phyloP scores from a whole-genome alignment of 2,888 invertebrate genomes.

The Incurvaria masculella region DNA sequence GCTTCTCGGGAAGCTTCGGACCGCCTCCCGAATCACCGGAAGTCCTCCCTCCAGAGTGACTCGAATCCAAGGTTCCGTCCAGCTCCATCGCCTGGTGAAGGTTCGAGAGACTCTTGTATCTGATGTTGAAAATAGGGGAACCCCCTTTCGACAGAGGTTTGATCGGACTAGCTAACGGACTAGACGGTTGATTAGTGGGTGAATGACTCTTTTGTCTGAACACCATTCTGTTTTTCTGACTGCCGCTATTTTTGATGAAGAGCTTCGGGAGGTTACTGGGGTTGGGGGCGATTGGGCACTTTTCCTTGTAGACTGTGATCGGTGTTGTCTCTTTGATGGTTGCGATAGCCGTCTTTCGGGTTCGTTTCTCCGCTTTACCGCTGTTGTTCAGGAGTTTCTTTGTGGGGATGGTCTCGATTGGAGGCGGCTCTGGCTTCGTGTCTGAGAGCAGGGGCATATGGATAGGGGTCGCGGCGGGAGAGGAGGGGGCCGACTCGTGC shows the following conservation, averaged over 20 bases:
- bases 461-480: conserved; percentile 52
- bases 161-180: conserved; percentile 54
- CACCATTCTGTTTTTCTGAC: conserved; percentile 60
- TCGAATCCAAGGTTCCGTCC: conserved; percentile 85
- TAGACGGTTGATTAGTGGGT: conserved; percentile 69
- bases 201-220: conserved; percentile 70
- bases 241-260: conserved; percentile 72
- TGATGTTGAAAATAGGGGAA: conserved; percentile 73
- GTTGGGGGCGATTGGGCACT: conserved; percentile 51
- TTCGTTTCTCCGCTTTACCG: conserved; percentile 69
- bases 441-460: conserved; percentile 54
- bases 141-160: conserved; percentile 61
- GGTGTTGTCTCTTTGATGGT: conserved; percentile 50
- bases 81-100: conserved; percentile 72
- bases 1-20: conserved; percentile 78
- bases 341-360: conserved; percentile 62
- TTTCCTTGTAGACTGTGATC: conserved; percentile 56
- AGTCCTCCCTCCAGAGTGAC: conserved; percentile 83
- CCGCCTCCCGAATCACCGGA: conserved; percentile 80
- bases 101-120: conserved; percentile 67
- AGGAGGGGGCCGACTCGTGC: conserved; percentile 56
- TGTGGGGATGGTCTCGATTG: conserved; percentile 87
- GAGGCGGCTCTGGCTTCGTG: conserved; percentile 83
- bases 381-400: conserved; percentile 60
- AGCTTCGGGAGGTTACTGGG: conserved; percentile 66